Conservation (phyloP, 2,113 vertebrate genomes). For the Oplegnathus fasciatus region DNA sequence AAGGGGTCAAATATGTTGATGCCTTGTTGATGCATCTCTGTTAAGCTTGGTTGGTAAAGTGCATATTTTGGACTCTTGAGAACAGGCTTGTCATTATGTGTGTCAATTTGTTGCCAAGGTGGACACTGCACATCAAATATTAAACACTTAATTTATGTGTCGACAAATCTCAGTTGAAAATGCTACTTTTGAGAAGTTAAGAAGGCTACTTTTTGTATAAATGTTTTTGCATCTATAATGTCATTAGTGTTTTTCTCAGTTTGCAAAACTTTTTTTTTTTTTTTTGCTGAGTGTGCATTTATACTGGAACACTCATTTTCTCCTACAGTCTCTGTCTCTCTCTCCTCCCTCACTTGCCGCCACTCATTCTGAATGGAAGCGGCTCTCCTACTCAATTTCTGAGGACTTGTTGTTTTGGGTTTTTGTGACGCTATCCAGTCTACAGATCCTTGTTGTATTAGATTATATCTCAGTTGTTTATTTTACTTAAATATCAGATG, state of each 20-base stretch:
- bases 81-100: background rate
- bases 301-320: background rate
- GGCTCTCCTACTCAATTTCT: background rate
- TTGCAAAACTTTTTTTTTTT: background rate
- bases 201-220: background rate
- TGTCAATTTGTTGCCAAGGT: background rate
- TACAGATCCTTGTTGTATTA: background rate
- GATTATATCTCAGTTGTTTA: background rate
- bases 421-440: background rate
- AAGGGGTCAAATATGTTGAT: background rate
- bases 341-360: background rate
- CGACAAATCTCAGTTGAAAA: background rate
- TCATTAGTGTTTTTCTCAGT: conserved; percentile 9
- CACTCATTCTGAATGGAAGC: conserved; percentile 1
- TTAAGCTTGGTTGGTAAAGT: background rate
- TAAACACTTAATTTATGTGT: background rate
- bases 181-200: background rate
- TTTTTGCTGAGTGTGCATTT: conserved; percentile 9
- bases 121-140: background rate
- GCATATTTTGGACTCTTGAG: background rate
- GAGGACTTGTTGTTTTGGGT: background rate
- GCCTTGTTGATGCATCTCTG: background rate
- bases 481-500: conserved; percentile 1
- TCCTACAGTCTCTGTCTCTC: background rate
- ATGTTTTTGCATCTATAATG: conserved; percentile 22